A percentile compares a stretch with the other conserved stretches of the same genome.
Evolutionary conservation across 2,888 invertebrate species (phyloP).

Genomic region (Hydraecia micacea): DNA sequence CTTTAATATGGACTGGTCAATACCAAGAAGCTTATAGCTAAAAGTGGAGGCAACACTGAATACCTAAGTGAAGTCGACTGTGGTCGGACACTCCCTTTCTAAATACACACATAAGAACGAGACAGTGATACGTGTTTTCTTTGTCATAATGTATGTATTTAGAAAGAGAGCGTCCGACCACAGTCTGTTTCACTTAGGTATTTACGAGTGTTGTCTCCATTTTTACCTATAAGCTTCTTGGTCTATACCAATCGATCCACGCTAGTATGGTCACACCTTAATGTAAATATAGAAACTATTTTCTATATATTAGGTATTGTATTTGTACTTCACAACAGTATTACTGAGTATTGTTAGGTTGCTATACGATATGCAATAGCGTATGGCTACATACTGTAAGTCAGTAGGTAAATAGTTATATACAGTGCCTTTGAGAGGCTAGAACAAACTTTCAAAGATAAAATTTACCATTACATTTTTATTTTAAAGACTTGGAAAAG

Average conservation of each 20-base stretch:
- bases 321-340: constrained; percentile 79
- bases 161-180: too few species aligned
- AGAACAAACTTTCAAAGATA: not conserved
- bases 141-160: too few species aligned
- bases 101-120: too few species aligned
- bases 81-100: too few species aligned
- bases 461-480: not conserved
- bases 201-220: too few species aligned
- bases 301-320: constrained; percentile 54
- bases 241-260: not conserved
- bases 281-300: constrained; percentile 44
- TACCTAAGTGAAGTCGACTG: too few species aligned
- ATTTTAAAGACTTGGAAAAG: not conserved
- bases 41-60: too few species aligned
- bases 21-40: too few species aligned
- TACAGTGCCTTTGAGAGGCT: constrained; percentile 3
- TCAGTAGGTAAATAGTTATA: constrained; percentile 9
- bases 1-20: not conserved
- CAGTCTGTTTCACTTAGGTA: too few species aligned
- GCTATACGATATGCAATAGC: constrained; percentile 53
- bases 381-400: constrained; percentile 20
- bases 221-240: too few species aligned
- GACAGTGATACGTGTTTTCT: too few species aligned
- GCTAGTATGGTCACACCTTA: constrained; percentile 17
- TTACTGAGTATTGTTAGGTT: constrained; percentile 76